Percentiles rank a stretch among this genome's conserved stretches.
phyloP scores from a whole-genome alignment of 2,113 vertebrate species.

The Balaenoptera acutorostrata region DNA sequence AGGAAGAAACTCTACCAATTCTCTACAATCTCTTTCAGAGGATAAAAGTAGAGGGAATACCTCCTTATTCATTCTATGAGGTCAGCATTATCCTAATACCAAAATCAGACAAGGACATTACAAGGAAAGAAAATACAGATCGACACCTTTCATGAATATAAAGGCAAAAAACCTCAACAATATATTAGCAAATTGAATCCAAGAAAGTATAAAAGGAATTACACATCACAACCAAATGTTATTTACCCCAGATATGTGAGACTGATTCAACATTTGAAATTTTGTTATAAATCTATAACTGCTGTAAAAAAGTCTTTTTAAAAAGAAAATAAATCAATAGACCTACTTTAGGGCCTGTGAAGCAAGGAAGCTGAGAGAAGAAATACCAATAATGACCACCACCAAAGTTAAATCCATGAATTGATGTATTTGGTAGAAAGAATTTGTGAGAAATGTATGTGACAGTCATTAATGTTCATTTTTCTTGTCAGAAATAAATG shows the following conservation, averaged over 20 bases:
- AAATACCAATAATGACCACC: neutral
- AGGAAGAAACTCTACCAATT: neutral
- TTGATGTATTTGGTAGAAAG: neutral
- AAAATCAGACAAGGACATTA: neutral
- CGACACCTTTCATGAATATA: neutral
- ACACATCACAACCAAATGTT: neutral
- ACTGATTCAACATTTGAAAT: neutral
- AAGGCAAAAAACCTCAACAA: neutral
- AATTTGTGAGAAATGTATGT: neutral
- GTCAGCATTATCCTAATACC: neutral
- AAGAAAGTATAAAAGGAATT: neutral
- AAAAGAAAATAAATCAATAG: neutral
- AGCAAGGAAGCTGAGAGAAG: neutral
- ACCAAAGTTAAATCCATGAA: neutral
- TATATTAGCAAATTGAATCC: neutral
- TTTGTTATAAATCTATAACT: neutral
- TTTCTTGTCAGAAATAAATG: conserved; percentile 47
- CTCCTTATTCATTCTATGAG: neutral
- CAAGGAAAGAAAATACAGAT: neutral
- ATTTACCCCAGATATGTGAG: neutral
- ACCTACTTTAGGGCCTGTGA: neutral
- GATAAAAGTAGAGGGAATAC: too few relatives aligned
- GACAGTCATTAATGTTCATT: neutral
- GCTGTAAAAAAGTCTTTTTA: neutral
- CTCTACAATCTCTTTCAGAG: neutral